A percentile compares a stretch with the other conserved stretches of the same genome.
Evolutionary conservation across 2,888 invertebrate species (phyloP).

Genomic region (Vesta saturnalis): DNA sequence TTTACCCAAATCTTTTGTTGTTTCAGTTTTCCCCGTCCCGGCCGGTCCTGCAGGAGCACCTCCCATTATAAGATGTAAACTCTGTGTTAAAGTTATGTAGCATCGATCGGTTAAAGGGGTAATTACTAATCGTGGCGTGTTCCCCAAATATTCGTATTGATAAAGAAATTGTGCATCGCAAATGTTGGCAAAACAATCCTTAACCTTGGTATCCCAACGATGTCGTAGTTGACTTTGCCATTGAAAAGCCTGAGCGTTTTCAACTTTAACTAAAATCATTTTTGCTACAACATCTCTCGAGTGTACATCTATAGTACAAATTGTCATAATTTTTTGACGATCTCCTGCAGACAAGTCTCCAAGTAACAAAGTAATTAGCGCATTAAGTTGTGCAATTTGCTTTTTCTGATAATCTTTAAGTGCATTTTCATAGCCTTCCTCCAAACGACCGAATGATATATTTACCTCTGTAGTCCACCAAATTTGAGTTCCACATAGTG

Average conservation of each 20-base stretch:
- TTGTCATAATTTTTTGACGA: constrained; percentile 95
- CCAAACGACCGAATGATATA: constrained; percentile 86
- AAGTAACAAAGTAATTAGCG: constrained; percentile 81
- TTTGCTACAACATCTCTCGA: constrained; percentile 93
- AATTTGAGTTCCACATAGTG: constrained; percentile 90
- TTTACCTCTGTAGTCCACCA: constrained; percentile 97
- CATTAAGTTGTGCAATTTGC: constrained; percentile 84
- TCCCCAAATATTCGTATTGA: constrained; percentile 95
- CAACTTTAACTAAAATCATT: constrained; percentile 84
- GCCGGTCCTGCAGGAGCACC: constrained; percentile 96
- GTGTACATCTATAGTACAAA: constrained; percentile 96
- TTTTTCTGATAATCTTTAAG: constrained; percentile 92
- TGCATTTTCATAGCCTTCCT: constrained; percentile 94
- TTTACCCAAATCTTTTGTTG: constrained; percentile 94
- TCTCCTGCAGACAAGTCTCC: constrained; percentile 85
- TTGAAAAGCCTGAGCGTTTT: constrained; percentile 81
- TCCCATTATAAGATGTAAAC: constrained; percentile 96
- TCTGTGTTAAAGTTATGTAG: constrained; percentile 92
- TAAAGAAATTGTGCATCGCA: constrained; percentile 96
- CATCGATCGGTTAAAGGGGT: constrained; percentile 95
- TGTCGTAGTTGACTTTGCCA: constrained; percentile 91
- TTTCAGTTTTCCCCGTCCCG: constrained; percentile 96
- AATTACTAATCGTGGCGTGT: constrained; percentile 93
- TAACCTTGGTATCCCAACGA: constrained; percentile 83
- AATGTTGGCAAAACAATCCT: constrained; percentile 92